A percentile compares a stretch with the other conserved stretches of the same genome.
Evolutionary conservation across 2,113 vertebrate species (phyloP).

Genomic region (Corvus hawaiiensis): DNA sequence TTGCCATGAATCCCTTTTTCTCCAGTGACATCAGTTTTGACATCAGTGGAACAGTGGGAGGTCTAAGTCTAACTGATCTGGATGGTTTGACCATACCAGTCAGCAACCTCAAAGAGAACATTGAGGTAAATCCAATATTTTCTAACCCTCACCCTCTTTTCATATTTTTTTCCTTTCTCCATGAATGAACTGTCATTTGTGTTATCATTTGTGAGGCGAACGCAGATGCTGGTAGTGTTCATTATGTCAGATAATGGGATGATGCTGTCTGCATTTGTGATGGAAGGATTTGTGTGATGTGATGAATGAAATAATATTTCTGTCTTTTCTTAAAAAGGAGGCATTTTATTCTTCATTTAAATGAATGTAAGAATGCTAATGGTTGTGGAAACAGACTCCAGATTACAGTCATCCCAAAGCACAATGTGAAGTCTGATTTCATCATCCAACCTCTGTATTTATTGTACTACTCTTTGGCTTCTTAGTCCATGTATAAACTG

Average conservation of each 20-base stretch:
- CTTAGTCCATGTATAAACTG: neutral
- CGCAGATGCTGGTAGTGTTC: neutral
- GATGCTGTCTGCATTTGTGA: neutral
- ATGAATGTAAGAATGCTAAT: neutral
- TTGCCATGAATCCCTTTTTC: conserved; percentile 82
- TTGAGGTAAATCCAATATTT: conserved; percentile 76
- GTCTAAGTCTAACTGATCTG: conserved; percentile 78
- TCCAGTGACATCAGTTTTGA: conserved; percentile 62
- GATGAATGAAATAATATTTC: neutral
- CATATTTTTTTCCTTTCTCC: neutral
- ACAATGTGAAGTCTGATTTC: neutral
- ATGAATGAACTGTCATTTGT: neutral
- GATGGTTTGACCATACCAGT: conserved; percentile 80
- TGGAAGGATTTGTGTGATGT: neutral
- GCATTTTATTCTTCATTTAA: neutral
- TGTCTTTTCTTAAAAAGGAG: neutral
- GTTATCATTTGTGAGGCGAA: neutral
- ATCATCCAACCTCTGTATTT: neutral
- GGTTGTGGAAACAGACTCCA: neutral
- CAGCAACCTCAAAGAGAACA: conserved; percentile 79
- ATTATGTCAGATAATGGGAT: neutral
- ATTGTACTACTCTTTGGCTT: neutral
- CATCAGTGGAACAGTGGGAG: conserved; percentile 82
- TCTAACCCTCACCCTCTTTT: neutral
- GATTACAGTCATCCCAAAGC: neutral